These are phyloP conservation scores for Melitaea athalia DNA, from an alignment of 2,888 invertebrate species.

Conservation along the genomic window DNA sequence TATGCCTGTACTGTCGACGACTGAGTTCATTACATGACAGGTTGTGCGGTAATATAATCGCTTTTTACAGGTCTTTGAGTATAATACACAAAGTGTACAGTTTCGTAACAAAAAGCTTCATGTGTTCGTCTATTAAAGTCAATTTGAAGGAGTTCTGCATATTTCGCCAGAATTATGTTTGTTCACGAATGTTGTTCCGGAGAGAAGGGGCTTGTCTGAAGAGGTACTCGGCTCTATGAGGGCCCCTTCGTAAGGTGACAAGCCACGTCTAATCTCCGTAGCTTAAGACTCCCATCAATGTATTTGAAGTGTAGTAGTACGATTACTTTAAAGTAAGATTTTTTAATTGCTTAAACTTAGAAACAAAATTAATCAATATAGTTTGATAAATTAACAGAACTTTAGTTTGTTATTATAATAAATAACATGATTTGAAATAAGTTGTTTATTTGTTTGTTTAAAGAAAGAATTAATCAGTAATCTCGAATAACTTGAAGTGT, in stretches of 20 bases:
- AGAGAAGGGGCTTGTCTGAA: constrained; percentile 68
- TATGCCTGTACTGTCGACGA: constrained; percentile 35
- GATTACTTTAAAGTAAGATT: constrained; percentile 9
- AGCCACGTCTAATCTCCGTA: constrained; percentile 70
- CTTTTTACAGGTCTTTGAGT: constrained; percentile 33
- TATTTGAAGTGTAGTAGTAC: constrained; percentile 23
- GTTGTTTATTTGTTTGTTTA: too few relatives aligned
- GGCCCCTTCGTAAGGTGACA: constrained; percentile 66
- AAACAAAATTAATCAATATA: neutral
- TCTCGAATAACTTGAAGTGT: neutral
- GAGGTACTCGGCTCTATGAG: constrained; percentile 60
- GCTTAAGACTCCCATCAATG: constrained; percentile 60
- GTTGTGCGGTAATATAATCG: constrained; percentile 31
- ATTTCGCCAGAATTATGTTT: constrained; percentile 69
- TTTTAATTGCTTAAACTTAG: neutral
- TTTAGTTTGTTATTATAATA: neutral
- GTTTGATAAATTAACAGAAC: neutral
- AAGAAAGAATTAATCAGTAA: neutral
- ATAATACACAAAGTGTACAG: constrained; percentile 22
- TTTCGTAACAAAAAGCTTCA: constrained; percentile 28
- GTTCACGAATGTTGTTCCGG: constrained; percentile 62
- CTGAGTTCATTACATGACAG: constrained; percentile 41
- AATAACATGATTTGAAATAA: too few relatives aligned
- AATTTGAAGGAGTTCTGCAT: constrained; percentile 57
- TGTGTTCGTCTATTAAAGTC: constrained; percentile 44